These are phyloP conservation scores for Lordiphosa andalusiaca DNA, from an alignment of 2,888 invertebrate genomes.

Conservation along the genomic window DNA sequence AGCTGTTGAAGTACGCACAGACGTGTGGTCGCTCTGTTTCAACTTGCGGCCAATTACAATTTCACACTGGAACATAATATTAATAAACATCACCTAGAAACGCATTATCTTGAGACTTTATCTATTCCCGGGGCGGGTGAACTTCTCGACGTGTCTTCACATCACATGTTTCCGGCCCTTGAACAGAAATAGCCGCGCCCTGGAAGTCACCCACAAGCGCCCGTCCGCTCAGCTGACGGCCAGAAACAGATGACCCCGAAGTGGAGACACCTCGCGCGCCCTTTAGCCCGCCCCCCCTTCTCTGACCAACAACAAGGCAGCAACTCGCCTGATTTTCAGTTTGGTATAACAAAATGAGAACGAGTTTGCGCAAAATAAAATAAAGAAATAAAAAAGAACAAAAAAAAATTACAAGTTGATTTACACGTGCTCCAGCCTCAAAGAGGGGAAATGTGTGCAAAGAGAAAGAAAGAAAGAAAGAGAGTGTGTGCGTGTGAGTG, in stretches of 20 bases:
- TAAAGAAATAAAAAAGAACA: background rate
- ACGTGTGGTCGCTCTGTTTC: no score
- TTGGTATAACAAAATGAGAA: constrained; percentile 63
- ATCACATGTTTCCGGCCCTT: background rate
- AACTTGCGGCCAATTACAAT: no score
- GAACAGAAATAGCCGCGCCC: background rate
- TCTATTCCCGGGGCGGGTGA: constrained; percentile 1
- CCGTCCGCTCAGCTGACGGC: constrained; percentile 33
- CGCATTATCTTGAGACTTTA: constrained; percentile 6
- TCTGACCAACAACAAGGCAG: constrained; percentile 24
- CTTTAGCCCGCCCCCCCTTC: constrained; percentile 1
- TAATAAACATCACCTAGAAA: background rate
- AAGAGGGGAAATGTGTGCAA: constrained; percentile 5
- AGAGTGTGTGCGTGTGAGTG: background rate
- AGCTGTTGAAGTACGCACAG: background rate
- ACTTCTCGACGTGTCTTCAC: constrained; percentile 1
- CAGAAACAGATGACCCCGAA: constrained; percentile 61
- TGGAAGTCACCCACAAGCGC: constrained; percentile 11
- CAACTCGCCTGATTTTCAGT: constrained; percentile 76
- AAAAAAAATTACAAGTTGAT: constrained; percentile 29
- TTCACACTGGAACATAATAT: background rate
- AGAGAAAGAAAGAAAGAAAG: background rate
- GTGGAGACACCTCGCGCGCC: constrained; percentile 15
- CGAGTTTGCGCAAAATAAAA: constrained; percentile 48
- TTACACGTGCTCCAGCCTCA: constrained; percentile 29